Evolutionary conservation across 1,140 invertebrate genomes (phyloP).

Genomic region (Phymastichus coffea): DNA sequence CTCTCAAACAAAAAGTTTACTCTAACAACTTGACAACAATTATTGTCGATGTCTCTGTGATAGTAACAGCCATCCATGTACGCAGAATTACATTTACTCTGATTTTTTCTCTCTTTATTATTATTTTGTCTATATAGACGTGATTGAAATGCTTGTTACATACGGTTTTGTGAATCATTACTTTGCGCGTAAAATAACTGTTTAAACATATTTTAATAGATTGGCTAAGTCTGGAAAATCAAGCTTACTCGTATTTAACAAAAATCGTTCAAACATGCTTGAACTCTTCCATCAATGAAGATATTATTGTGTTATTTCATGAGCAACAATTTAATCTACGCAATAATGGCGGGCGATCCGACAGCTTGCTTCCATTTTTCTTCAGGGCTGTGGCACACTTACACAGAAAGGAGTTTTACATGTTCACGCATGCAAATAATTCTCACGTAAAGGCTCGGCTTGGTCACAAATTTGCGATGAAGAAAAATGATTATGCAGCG

Average conservation of each 20-base stretch:
- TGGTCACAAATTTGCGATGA: slow-evolving; percentile 12
- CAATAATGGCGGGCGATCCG: background rate
- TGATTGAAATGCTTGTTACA: too few species aligned
- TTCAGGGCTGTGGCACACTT: background rate
- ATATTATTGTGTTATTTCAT: too few species aligned
- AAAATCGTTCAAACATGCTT: too few species aligned
- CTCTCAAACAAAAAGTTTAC: too few species aligned
- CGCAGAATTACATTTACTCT: slow-evolving; percentile 12
- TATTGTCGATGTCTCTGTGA: too few species aligned
- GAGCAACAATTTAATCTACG: slow-evolving; percentile 6
- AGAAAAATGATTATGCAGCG: background rate
- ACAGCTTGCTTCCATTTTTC: background rate
- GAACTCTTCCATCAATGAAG: too few species aligned
- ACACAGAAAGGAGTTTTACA: background rate
- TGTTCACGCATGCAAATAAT: slow-evolving; percentile 10
- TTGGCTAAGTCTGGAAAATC: too few species aligned
- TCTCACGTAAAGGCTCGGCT: slow-evolving; percentile 24
- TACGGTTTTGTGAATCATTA: too few species aligned
- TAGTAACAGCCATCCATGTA: background rate
- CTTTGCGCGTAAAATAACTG: too few species aligned
- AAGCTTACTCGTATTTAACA: too few species aligned
- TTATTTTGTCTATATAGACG: background rate
- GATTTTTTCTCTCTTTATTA: background rate
- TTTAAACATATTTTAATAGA: too few species aligned
- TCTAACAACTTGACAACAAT: too few species aligned